Conservation (phyloP, 2,888 invertebrate species). For the Ophioninae sp. region DNA sequence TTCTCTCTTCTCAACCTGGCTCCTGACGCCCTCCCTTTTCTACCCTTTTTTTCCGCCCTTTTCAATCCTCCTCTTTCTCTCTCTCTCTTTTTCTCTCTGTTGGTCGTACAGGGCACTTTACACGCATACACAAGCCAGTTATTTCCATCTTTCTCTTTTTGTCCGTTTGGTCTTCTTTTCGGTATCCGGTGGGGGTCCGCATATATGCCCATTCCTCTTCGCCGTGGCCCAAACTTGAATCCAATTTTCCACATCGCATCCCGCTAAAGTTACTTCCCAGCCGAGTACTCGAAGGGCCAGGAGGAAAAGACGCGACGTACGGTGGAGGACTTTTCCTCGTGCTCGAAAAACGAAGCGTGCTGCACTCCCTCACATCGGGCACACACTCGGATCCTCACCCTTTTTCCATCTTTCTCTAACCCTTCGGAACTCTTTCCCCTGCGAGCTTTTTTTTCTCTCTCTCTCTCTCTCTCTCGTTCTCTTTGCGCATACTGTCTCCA, state of each 20-base stretch:
- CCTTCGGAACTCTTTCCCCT: constrained; percentile 33
- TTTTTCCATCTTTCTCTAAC: constrained; percentile 10
- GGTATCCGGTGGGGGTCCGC: constrained; percentile 26
- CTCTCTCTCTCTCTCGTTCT: not conserved
- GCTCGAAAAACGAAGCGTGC: constrained; percentile 65
- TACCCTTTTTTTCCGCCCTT: constrained; percentile 11
- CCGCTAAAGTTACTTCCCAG: constrained; percentile 76
- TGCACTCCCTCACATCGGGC: constrained; percentile 18
- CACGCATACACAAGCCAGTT: constrained; percentile 8
- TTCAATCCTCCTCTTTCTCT: constrained; percentile 4
- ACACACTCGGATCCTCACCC: not conserved
- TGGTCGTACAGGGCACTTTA: constrained; percentile 20
- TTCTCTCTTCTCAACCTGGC: constrained; percentile 12
- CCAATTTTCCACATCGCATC: constrained; percentile 78
- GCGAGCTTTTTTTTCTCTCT: not conserved
- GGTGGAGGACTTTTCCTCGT: constrained; percentile 62
- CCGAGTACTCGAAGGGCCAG: constrained; percentile 45
- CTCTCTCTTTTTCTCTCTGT: constrained; percentile 21
- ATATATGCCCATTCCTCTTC: constrained; percentile 49
- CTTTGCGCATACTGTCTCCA: constrained; percentile 21
- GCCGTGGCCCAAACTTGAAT: constrained; percentile 75
- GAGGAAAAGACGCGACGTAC: constrained; percentile 35
- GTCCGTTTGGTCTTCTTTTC: constrained; percentile 58
- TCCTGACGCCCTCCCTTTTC: constrained; percentile 12
- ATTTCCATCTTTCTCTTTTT: constrained; percentile 49